phyloP scores from a whole-genome alignment of 1,140 invertebrate species.

The Bombus balteatus region DNA sequence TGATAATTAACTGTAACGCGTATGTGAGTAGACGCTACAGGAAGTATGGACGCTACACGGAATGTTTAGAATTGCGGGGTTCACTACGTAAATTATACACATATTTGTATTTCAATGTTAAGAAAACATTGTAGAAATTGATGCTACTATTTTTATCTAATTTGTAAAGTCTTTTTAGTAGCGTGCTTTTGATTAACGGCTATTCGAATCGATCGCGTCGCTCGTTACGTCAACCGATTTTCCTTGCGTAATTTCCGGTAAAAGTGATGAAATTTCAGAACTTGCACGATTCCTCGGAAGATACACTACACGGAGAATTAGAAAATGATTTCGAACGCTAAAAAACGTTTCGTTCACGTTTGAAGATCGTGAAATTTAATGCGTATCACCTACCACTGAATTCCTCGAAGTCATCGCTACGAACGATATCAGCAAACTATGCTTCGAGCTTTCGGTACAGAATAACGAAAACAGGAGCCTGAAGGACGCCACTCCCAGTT shows the following conservation, averaged over 20 bases:
- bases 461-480: slow-evolving; percentile 64
- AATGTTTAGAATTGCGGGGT: not conserved
- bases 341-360: not conserved
- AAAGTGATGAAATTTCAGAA: slow-evolving; percentile 20
- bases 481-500: slow-evolving; percentile 59
- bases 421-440: slow-evolving; percentile 40
- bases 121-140: not conserved
- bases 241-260: slow-evolving; percentile 4
- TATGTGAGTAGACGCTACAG: slow-evolving; percentile 5
- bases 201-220: not conserved
- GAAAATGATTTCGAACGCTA: not conserved
- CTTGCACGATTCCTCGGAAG: not conserved
- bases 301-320: not conserved
- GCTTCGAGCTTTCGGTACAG: slow-evolving; percentile 35
- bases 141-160: not conserved
- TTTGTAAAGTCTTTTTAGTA: not conserved
- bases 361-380: slow-evolving; percentile 25
- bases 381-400: slow-evolving; percentile 33
- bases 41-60: not conserved
- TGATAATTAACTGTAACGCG: slow-evolving; percentile 7
- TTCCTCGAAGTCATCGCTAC: slow-evolving; percentile 46
- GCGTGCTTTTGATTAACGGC: not conserved
- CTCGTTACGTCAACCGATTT: not conserved
- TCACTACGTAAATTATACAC: not conserved
- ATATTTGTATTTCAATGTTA: not conserved